A percentile compares a stretch with the other conserved stretches of the same genome.
Evolutionary conservation across 1,140 invertebrate genomes (phyloP).

Genomic region (Lamellibrachia luymesi): DNA sequence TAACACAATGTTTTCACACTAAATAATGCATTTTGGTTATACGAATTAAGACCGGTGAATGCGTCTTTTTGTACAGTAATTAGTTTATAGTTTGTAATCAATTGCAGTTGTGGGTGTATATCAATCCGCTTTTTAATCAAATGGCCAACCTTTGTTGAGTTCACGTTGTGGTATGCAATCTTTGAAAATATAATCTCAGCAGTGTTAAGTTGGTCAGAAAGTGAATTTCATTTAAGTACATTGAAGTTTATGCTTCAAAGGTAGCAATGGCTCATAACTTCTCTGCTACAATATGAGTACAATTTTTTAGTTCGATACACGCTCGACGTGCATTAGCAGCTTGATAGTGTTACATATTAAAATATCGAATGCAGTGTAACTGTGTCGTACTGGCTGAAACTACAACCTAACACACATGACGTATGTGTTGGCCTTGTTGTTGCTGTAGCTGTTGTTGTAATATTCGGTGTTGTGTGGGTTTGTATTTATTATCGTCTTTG

Average conservation of each 20-base stretch:
- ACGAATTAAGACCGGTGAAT: background rate
- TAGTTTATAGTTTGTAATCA: background rate
- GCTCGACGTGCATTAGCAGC: background rate
- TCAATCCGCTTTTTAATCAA: background rate
- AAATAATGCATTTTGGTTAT: background rate
- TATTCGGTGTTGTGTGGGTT: background rate
- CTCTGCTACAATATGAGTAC: background rate
- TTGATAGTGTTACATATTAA: background rate
- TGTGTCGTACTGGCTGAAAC: background rate
- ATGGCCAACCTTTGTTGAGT: background rate
- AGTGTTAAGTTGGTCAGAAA: background rate
- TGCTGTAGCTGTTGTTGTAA: background rate
- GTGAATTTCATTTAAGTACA: background rate
- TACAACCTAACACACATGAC: background rate
- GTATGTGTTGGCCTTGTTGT: background rate
- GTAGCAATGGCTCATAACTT: background rate
- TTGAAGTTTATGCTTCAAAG: background rate
- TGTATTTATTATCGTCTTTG: constrained; percentile 1
- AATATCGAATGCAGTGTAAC: background rate
- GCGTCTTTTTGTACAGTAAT: background rate
- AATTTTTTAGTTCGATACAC: background rate
- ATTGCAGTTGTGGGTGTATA: background rate
- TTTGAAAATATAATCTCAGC: background rate
- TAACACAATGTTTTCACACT: background rate
- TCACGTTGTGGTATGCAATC: background rate